phyloP scores from a whole-genome alignment of 2,113 vertebrate genomes.

The Anarhynchus alexandrinus region DNA sequence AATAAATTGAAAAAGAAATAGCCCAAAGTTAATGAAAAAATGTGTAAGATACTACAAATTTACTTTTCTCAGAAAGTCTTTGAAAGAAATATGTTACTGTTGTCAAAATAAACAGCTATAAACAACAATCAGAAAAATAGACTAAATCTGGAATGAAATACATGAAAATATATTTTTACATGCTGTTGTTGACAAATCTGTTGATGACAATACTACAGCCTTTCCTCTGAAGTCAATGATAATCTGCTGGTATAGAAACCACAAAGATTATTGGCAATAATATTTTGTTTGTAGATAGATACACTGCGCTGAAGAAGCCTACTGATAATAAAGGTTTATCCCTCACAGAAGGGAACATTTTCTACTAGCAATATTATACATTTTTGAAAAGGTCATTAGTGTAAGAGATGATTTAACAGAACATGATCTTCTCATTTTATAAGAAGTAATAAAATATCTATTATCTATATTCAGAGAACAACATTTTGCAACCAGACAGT shows the following conservation, averaged over 20 bases:
- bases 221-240: background rate
- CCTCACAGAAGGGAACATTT: background rate
- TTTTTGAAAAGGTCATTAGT: background rate
- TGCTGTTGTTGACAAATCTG: background rate
- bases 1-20: background rate
- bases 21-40: background rate
- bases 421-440: background rate
- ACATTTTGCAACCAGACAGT: background rate
- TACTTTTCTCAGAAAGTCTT: background rate
- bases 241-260: background rate
- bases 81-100: background rate
- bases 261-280: background rate
- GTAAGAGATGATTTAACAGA: background rate
- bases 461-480: background rate
- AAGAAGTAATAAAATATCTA: conserved; percentile 2
- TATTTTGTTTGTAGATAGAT: background rate
- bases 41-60: background rate
- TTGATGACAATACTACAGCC: background rate
- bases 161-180: background rate
- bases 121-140: background rate
- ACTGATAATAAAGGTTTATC: background rate
- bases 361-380: background rate
- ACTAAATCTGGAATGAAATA: background rate
- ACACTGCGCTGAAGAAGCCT: background rate
- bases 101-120: background rate